Conservation (phyloP, 2,888 invertebrate genomes). For the Anodontia alba region DNA sequence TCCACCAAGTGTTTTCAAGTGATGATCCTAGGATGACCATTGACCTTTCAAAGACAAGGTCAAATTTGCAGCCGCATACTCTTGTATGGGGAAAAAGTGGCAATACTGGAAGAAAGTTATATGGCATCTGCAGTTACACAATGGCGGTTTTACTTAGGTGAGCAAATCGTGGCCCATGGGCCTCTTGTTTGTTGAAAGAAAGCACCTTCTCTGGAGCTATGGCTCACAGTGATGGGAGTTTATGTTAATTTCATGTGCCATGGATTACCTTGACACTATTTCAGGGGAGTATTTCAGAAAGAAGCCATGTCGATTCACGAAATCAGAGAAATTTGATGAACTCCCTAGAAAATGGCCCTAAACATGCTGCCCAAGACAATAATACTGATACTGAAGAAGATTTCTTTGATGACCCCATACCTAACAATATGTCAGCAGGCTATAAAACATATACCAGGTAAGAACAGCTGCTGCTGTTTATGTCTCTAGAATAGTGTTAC, state of each 20-base stretch:
- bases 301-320: constrained; percentile 68
- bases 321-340: constrained; percentile 68
- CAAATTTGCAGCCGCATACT: too few relatives aligned
- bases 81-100: too few relatives aligned
- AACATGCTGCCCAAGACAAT: constrained; percentile 48
- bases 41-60: too few relatives aligned
- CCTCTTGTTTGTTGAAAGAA: too few relatives aligned
- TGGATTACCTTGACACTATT: background rate
- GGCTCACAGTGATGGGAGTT: too few relatives aligned
- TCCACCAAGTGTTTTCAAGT: too few relatives aligned
- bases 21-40: too few relatives aligned
- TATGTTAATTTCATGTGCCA: background rate
- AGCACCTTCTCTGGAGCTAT: too few relatives aligned
- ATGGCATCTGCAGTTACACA: too few relatives aligned
- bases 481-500: background rate
- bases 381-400: constrained; percentile 79
- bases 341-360: constrained; percentile 60
- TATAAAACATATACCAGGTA: constrained; percentile 58
- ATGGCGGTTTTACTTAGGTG: too few relatives aligned
- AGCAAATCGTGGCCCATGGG: too few relatives aligned
- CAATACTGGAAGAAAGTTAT: too few relatives aligned
- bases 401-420: constrained; percentile 81
- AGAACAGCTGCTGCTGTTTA: background rate
- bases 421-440: constrained; percentile 43
- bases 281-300: constrained; percentile 60